Percentiles rank a stretch among this genome's conserved stretches.
Evolutionary conservation across 2,797 vertebrate species (phyloP).

Genomic region (Cuculus canorus): DNA sequence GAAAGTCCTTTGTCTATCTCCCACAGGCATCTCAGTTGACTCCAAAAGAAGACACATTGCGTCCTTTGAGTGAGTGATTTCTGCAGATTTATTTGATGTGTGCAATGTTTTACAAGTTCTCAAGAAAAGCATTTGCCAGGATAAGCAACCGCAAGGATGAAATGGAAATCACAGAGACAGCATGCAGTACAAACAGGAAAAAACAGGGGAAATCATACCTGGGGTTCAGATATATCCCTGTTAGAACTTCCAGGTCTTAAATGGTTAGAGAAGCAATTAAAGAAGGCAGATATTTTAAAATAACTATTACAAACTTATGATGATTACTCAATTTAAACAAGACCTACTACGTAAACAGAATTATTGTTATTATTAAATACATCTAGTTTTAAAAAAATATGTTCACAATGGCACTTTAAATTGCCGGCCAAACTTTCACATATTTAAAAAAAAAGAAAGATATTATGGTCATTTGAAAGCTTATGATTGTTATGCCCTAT

Average conservation of each 20-base stretch:
- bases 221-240: not conserved
- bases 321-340: not conserved
- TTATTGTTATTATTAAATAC: not conserved
- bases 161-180: not conserved
- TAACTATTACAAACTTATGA: not conserved
- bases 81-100: conserved; percentile 25
- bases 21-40: not conserved
- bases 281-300: not conserved
- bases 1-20: not conserved
- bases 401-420: not conserved
- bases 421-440: not conserved
- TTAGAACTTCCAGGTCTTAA: not conserved
- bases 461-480: conserved; percentile 50
- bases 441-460: conserved; percentile 19
- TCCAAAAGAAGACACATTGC: not conserved
- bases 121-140: not conserved
- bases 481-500: conserved; percentile 49
- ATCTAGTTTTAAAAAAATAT: not conserved
- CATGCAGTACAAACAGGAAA: not conserved
- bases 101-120: not conserved
- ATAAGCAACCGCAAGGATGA: not conserved
- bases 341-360: not conserved
- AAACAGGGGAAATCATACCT: not conserved
- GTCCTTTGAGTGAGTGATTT: conserved; percentile 6
- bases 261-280: not conserved